Base-by-base conservation (phyloP, 1,140 invertebrate genomes). In the Drosophila repletoides region DNA sequence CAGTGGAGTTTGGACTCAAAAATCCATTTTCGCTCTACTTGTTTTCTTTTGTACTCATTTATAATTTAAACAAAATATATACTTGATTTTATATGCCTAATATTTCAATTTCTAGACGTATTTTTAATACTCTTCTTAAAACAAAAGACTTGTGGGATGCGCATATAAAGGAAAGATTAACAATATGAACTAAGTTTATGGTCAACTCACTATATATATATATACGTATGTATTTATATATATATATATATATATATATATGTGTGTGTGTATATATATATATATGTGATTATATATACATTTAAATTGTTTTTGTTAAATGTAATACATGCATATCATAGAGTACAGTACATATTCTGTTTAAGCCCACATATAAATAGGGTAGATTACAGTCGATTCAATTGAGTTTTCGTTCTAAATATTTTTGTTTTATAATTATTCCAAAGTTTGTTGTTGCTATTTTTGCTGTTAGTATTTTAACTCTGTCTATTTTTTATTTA, bases 51-150 rank as follows among this genome's bases (percentile, higher is more conserved):
- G 24, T 56, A 76, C 76, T 76, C 63, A 45, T 72, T 55, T 63
- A 76, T 77, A 77, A 77, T 77, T 77, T 76, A 77, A 72, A 55
- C n/a, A n/a, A n/a, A n/a, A n/a, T n/a, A n/a, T n/a, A n/a, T n/a
- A n/a, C n/a, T n/a, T n/a, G 51, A 52, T 68, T 34, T 15, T 77
- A 77, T 77, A 76, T 77, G 68, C 74, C 34, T 55, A 76, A 63
- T 56, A 77, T 72, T 77, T 69, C 63, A 71, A 52, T 68, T 59
- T 77, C 73, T 40, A 72, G 73, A n/a, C n/a, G n/a, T n/a, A n/a
- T n/a, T n/a, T n/a, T n/a, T n/a, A n/a, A n/a, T n/a, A n/a, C n/a
- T n/a, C n/a, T n/a, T n/a, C n/a, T n/a, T n/a, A n/a, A n/a, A n/a
- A n/a, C n/a, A n/a, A n/a, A n/a, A n/a, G n/a, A n/a, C n/a, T n/a